A percentile compares a stretch with the other conserved stretches of the same genome.
Conservation (phyloP, 2,888 invertebrate species). For the Andrena bucephala region DNA sequence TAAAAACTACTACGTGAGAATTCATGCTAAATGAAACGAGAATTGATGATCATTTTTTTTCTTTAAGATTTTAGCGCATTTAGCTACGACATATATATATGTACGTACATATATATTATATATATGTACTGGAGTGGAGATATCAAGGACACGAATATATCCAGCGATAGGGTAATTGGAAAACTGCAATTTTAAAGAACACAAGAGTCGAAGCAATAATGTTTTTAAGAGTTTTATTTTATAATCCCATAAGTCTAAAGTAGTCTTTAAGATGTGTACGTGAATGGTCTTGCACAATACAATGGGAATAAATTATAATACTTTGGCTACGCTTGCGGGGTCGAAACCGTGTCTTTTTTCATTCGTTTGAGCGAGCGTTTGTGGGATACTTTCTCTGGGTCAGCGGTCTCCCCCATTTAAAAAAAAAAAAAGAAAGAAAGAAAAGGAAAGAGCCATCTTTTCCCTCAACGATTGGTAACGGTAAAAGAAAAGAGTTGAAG, state of each 20-base stretch:
- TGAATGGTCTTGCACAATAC: slow-evolving; percentile 84
- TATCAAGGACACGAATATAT: slow-evolving; percentile 45
- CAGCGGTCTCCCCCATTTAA: slow-evolving; percentile 70
- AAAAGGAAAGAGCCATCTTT: slow-evolving; percentile 66
- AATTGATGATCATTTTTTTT: slow-evolving; percentile 46
- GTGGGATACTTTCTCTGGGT: slow-evolving; percentile 64
- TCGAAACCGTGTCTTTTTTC: slow-evolving; percentile 76
- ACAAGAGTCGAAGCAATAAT: slow-evolving; percentile 69
- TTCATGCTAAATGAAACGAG: slow-evolving; percentile 56
- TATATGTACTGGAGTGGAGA: slow-evolving; percentile 39
- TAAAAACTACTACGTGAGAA: slow-evolving; percentile 62
- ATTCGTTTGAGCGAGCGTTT: slow-evolving; percentile 71
- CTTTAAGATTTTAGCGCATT: slow-evolving; percentile 31
- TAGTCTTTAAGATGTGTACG: slow-evolving; percentile 84
- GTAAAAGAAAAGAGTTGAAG: slow-evolving; percentile 62
- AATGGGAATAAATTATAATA: slow-evolving; percentile 86
- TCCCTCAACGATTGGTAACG: slow-evolving; percentile 73
- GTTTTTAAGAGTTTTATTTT: slow-evolving; percentile 82
- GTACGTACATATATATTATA: slow-evolving; percentile 11
- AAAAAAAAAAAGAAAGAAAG: slow-evolving; percentile 46
- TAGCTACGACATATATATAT: slow-evolving; percentile 23
- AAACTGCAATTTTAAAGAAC: slow-evolving; percentile 56
- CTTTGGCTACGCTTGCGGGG: slow-evolving; percentile 84
- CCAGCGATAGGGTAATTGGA: slow-evolving; percentile 56
- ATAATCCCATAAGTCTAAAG: slow-evolving; percentile 85